Conservation (phyloP, 2,888 invertebrate species). For the Ectobius pallidus region DNA sequence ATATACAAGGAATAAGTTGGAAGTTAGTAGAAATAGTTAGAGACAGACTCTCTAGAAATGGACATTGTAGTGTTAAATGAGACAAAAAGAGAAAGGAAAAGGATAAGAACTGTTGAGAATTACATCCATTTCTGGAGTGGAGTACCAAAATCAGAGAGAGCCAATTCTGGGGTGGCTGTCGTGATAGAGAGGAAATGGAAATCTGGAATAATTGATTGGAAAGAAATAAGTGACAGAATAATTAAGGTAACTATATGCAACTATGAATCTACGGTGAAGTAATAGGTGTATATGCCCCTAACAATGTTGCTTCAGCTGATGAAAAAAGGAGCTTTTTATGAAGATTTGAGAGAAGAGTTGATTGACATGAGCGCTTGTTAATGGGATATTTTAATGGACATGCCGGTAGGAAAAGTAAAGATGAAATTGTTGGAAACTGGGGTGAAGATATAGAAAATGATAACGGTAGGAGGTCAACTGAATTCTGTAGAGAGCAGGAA, state of each 20-base stretch:
- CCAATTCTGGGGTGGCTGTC: neutral
- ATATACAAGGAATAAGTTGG: too few species aligned
- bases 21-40: too few species aligned
- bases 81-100: too few species aligned
- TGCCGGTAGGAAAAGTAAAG: neutral
- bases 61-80: too few species aligned
- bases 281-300: neutral
- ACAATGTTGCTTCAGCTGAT: neutral
- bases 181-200: neutral
- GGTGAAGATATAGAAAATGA: constrained; percentile 7
- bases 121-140: too few species aligned
- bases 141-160: too few species aligned
- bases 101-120: too few species aligned
- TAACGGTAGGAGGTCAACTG: constrained; percentile 1
- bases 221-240: neutral
- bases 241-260: neutral
- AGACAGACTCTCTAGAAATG: too few species aligned
- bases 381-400: neutral
- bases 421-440: neutral
- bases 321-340: neutral
- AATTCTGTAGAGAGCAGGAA: constrained; percentile 6
- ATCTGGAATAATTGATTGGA: neutral
- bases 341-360: neutral
- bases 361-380: neutral
- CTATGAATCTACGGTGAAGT: neutral